phyloP scores from a whole-genome alignment of 2,888 invertebrate species.

The Stenodera caucasica region DNA sequence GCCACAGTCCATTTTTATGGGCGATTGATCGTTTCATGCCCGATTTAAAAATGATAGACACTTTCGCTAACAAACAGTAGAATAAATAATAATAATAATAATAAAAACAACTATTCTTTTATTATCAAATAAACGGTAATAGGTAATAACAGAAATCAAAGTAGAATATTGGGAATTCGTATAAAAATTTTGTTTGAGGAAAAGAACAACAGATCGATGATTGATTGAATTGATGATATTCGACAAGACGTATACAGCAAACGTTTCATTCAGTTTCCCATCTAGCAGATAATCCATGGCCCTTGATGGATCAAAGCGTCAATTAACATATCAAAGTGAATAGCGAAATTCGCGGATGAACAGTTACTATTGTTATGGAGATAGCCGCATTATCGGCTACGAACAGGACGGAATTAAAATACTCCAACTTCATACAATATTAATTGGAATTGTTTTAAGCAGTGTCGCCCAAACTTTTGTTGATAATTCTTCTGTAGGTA shows the following conservation, averaged over 20 bases:
- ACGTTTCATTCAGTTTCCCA: slow-evolving; percentile 19
- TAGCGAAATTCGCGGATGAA: slow-evolving; percentile 44
- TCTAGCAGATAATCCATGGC: slow-evolving; percentile 23
- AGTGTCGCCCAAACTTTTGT: background rate
- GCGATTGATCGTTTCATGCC: slow-evolving; percentile 42
- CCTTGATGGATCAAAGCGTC: slow-evolving; percentile 40
- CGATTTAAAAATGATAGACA: slow-evolving; percentile 46
- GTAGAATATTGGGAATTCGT: too few species aligned
- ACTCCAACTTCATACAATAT: background rate
- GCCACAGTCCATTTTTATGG: slow-evolving; percentile 38
- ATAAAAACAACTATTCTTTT: background rate
- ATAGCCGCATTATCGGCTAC: slow-evolving; percentile 44
- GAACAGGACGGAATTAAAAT: slow-evolving; percentile 13
- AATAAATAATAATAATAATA: too few species aligned
- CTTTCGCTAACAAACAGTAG: slow-evolving; percentile 38
- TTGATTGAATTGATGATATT: background rate
- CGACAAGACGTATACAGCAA: slow-evolving; percentile 19
- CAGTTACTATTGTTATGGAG: slow-evolving; percentile 50
- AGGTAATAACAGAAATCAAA: background rate
- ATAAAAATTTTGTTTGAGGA: slow-evolving; percentile 12
- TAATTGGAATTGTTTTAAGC: background rate
- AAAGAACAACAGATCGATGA: background rate
- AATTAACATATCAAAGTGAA: slow-evolving; percentile 51
- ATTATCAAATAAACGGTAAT: slow-evolving; percentile 8
- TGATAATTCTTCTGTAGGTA: too few species aligned